Base-by-base conservation (phyloP, 1,140 invertebrate species). In the Goniozus legneri region DNA sequence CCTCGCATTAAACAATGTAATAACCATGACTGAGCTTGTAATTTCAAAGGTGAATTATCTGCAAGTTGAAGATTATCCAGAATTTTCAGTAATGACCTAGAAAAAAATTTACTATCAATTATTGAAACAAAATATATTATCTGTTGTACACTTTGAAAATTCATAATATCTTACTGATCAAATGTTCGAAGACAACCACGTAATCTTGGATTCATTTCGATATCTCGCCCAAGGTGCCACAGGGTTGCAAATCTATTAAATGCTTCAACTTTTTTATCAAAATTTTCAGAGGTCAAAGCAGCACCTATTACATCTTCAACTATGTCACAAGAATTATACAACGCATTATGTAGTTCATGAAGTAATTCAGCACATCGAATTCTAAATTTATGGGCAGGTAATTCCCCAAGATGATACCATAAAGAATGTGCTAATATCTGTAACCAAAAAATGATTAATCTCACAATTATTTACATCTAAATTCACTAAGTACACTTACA, bases 161-260 rank as follows among this genome's bases (percentile, higher is more conserved):
- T 56, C 22, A 60, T n/a, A 31, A 24, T 49, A 45, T 65, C 55
- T 59, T 67, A 76, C 53, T 78, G 76, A 46, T 80, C 77, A 57
- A 80, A 76, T 42, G 63, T 77, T 64, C 47, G 63, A 59, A 65
- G 76, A 65, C 51, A 76, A 58, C 67, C 78, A 67, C 57, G 79
- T 67, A 60, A 65, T 39, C 69, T 48, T 1, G 60, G 69, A 60
- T 71, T 75, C 2, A 71, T 54, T 62, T 79, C 65, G 22, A 81
- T 70, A 61, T 89, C 87, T 49, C 89, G 65, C 7, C 88, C 88
- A 18, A 91, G 68, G 65, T 92, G 88, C 88, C 89, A 92, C 1
- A 92, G 69, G 2, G 86, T 73, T 14, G 85, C 80, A 65, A 92
- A 92, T 56, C 84, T 82, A 54, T 86, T 84, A 49, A 87, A 86